A percentile compares a stretch with the other conserved stretches of the same genome.
phyloP scores from a whole-genome alignment of 37 sponge, comb jelly and placozoan genomes.

The Beroe forskalii region DNA sequence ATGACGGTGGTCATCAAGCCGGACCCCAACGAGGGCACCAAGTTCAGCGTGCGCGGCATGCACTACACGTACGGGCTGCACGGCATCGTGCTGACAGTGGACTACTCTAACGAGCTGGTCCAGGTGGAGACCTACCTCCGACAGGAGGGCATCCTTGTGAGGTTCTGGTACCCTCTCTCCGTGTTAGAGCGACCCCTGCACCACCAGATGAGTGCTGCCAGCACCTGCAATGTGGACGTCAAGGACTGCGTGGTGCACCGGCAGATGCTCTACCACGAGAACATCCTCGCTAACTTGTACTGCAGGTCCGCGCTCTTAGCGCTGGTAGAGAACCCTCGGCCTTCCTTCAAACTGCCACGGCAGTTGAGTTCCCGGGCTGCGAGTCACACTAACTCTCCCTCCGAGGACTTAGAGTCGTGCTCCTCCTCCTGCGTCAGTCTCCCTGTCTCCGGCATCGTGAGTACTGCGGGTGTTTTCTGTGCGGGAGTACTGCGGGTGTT shows the following conservation, averaged over 20 bases:
- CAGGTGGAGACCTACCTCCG: constrained; percentile 94
- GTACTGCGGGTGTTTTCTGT: no score
- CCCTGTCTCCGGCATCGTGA: background rate
- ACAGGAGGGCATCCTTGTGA: constrained; percentile 87
- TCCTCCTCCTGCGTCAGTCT: constrained; percentile 29
- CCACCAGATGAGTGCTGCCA: constrained; percentile 55
- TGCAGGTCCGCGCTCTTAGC: constrained; percentile 62
- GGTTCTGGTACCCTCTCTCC: constrained; percentile 92
- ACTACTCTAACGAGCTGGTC: constrained; percentile 80
- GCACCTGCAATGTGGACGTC: constrained; percentile 70
- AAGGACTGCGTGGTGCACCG: constrained; percentile 69
- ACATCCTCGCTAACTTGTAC: constrained; percentile 56
- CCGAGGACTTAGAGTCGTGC: constrained; percentile 23
- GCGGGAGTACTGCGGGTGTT: no score
- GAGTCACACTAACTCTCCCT: constrained; percentile 23
- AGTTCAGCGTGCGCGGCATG: constrained; percentile 78
- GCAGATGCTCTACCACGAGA: constrained; percentile 20
- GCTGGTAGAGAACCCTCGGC: constrained; percentile 50
- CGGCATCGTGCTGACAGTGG: constrained; percentile 73
- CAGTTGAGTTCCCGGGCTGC: constrained; percentile 39
- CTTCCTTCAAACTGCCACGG: constrained; percentile 26
- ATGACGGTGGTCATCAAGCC: constrained; percentile 19
- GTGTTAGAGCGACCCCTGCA: constrained; percentile 83
- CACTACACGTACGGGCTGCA: constrained; percentile 88
- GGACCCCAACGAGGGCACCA: background rate